Base-by-base conservation (phyloP, 2,888 invertebrate genomes). In the Aromia moschata region DNA sequence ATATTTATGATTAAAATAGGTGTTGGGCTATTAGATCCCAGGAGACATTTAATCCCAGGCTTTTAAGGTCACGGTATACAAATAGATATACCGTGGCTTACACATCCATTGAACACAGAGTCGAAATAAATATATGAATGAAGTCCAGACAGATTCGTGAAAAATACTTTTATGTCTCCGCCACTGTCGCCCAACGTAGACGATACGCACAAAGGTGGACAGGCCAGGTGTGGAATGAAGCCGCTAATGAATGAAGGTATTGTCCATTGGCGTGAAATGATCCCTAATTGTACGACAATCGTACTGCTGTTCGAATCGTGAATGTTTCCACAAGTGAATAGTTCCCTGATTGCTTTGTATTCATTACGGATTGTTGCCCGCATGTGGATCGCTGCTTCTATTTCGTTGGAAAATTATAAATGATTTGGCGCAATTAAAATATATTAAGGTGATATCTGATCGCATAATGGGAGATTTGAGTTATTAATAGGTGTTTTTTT, bases 261-360 rank as follows among this genome's bases (percentile, higher is more conserved):
- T 80, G 80, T 79, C 74, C 77, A 70, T 53, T 69, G 74, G 71
- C 79, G 79, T 79, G 77, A 80, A 80, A 79, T 79, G 77, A 78
- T 71, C 76, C 75, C 79, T 79, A 80, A 79, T 80, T 79, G 79
- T 77, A 75, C 73, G 76, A 79, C 79, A 79, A 79, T 78, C 74
- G 74, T 56, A 69, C 65, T 69, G 74, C 74, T 77, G 75, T 78
- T 76, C 75, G 68, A 72, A 74, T 74, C 70, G 68, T 67, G 73
- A 72, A 75, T 75, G 76, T 75, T 77, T 77, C 74, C 73, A 69
- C 70, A 69, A 65, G 60, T 78, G 77, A 79, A 79, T 79, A 73
- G 76, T 63, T 61, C 64, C 65, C 74, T 79, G 77, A 79, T 79
- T 79, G 74, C 75, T 73, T 74, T 70, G 68, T 71, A 67, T 70